Conservation (phyloP, 1,140 invertebrate species). For the Thaumatotibia leucotreta region DNA sequence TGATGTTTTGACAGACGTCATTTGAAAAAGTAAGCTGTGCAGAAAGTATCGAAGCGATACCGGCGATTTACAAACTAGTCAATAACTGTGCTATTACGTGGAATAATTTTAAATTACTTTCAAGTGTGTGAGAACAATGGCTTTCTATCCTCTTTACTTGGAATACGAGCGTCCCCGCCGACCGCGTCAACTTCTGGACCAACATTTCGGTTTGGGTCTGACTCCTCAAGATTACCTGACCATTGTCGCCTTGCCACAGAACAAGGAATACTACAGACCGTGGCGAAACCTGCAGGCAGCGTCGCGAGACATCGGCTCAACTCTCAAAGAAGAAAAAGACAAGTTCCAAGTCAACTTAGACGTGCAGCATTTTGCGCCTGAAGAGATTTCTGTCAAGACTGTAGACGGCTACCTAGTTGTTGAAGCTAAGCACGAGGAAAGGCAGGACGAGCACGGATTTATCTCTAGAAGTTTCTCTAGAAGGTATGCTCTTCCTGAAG, state of each 20-base stretch:
- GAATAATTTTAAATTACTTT: neutral
- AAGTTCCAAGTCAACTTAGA: slow-evolving; percentile 84
- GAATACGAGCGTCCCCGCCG: slow-evolving; percentile 32
- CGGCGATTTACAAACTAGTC: slow-evolving; percentile 7
- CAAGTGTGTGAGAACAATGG: slow-evolving; percentile 32
- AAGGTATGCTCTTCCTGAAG: slow-evolving; percentile 82
- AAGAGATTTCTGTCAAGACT: slow-evolving; percentile 89
- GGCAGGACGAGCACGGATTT: slow-evolving; percentile 83
- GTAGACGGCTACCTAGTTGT: slow-evolving; percentile 82
- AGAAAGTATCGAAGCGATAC: neutral
- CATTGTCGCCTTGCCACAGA: slow-evolving; percentile 38
- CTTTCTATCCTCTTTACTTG: slow-evolving; percentile 39
- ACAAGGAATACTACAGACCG: slow-evolving; percentile 36
- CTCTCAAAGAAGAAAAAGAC: slow-evolving; percentile 46
- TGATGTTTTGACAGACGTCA: slow-evolving; percentile 12
- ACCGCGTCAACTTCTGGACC: slow-evolving; percentile 34
- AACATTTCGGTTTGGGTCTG: slow-evolving; percentile 46
- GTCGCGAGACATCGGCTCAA: slow-evolving; percentile 35
- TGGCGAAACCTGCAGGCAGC: slow-evolving; percentile 44
- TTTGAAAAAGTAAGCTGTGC: slow-evolving; percentile 14
- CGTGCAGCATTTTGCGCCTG: slow-evolving; percentile 89
- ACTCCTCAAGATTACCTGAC: slow-evolving; percentile 48
- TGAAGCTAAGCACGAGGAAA: slow-evolving; percentile 86
- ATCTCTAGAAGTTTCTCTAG: slow-evolving; percentile 84
- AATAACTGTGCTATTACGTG: slow-evolving; percentile 9